Evolutionary conservation across 2,888 invertebrate species (phyloP), one percentile per base, ranked within the genome.

Genomic region (Leucophora obtusa): DNA sequence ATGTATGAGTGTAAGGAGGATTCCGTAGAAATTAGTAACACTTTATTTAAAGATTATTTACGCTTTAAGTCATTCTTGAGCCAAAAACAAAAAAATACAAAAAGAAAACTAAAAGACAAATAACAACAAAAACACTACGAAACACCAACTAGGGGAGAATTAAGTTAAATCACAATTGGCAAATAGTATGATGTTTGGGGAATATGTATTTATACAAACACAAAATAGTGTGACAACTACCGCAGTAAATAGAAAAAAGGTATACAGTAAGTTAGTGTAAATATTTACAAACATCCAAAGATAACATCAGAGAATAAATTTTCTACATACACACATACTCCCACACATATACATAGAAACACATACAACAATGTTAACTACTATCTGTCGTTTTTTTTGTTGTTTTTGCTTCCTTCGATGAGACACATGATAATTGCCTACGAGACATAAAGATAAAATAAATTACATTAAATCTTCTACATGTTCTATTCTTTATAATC

Each of bases 351-450:
- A 11, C 2, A 50, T 24, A 54, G 21, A 28, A 8, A 2, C 50
- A 50, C 18, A 68, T 33, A 17, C 14, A 54, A 18, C 10, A 66
- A 59, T 15, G 58, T 56, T 53, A 59, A 66, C 65, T 53, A 56
- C 14, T 63, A 69, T 21, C 47, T 71, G 68, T 38, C 18, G 47
- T 14, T 50, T 38, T 68, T 75, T 58, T 56, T 28, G 4, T 4
- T 28, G 3, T 28, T 28, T 28, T 7, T 7, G 1, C 7, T 28
- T 28, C 4, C 6, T 28, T 65, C 47, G 60, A 50, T 60, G 51
- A 50, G 62, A 80, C 78, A 76, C 75, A 79, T 62, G 70, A 79
- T 83, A 82, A 83, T 82, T 82, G 83, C 80, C 82, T 82, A 76
- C 59, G 82, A 75, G 76, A 76, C 69, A 35, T 75, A 71, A 63